These are phyloP conservation scores for Arothron firmamentum DNA, from an alignment of 2,113 vertebrate genomes.

Conservation along the genomic window DNA sequence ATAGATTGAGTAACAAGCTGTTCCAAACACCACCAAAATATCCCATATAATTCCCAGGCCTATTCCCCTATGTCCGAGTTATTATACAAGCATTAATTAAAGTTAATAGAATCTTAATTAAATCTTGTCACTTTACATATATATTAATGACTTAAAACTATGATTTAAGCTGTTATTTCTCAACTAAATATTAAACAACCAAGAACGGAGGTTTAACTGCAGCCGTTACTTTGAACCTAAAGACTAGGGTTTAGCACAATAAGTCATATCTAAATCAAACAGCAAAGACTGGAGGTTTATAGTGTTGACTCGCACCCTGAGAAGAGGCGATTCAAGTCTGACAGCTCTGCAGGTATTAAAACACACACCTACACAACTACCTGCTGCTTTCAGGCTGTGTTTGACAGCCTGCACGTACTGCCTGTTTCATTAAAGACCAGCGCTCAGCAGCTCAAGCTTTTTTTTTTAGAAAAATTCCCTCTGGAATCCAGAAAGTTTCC, in stretches of 20 bases:
- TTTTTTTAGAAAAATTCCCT: constrained; percentile 18
- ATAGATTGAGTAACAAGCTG: constrained; percentile 36
- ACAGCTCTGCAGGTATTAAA: constrained; percentile 22
- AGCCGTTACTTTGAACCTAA: constrained; percentile 48
- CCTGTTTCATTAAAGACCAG: constrained; percentile 26
- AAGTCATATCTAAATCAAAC: constrained; percentile 42
- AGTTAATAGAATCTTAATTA: constrained; percentile 68
- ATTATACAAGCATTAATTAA: constrained; percentile 59
- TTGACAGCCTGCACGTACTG: constrained; percentile 60
- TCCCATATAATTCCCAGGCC: constrained; percentile 51
- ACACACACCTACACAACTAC: constrained; percentile 7
- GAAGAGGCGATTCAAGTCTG: constrained; percentile 14
- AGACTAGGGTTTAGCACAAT: constrained; percentile 39
- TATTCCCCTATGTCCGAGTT: constrained; percentile 56
- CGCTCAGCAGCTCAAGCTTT: constrained; percentile 39
- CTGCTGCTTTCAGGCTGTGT: constrained; percentile 14
- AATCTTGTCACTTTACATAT: constrained; percentile 67
- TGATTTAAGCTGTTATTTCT: constrained; percentile 66
- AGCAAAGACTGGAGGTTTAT: constrained; percentile 32
- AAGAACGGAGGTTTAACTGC: constrained; percentile 45
- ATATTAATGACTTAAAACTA: constrained; percentile 73
- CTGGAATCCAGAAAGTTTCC: constrained; percentile 39
- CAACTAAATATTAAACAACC: constrained; percentile 58
- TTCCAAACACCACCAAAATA: constrained; percentile 30
- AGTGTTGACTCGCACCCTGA: constrained; percentile 24